phyloP scores from a whole-genome alignment of 2,113 vertebrate genomes.

The Melanostigma gelatinosum region DNA sequence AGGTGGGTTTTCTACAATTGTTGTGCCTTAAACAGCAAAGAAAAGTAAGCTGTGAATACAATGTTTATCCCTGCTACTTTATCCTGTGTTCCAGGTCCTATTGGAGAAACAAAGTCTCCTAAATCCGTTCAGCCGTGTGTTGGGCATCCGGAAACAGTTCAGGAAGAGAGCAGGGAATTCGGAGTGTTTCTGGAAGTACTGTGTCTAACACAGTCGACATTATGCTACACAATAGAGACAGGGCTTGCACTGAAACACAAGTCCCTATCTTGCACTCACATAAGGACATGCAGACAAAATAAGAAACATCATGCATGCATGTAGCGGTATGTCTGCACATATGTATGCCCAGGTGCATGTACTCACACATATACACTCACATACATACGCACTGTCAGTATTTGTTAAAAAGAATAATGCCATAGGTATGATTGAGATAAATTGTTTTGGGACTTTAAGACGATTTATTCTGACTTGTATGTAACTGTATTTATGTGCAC shows the following conservation, averaged over 20 bases:
- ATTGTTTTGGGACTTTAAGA: conserved; percentile 11
- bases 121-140: conserved; percentile 65
- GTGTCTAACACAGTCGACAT: conserved; percentile 68
- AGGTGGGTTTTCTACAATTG: conserved; percentile 63
- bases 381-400: conserved; percentile 10
- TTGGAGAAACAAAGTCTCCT: conserved; percentile 77
- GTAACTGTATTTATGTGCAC: conserved; percentile 21
- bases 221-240: conserved; percentile 21
- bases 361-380: conserved; percentile 32
- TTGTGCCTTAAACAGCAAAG: neutral
- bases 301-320: conserved; percentile 29
- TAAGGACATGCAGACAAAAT: conserved; percentile 24
- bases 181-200: conserved; percentile 87
- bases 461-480: conserved; percentile 32
- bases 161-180: conserved; percentile 78
- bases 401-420: conserved; percentile 22
- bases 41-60: neutral
- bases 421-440: conserved; percentile 38
- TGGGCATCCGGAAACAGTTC: conserved; percentile 77
- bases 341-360: conserved; percentile 19
- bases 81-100: conserved; percentile 68
- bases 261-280: conserved; percentile 22
- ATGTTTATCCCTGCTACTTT: neutral
- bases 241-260: conserved; percentile 49
- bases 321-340: neutral